Evolutionary conservation across 35 echinoderm and acorn worm genomes (phyloP).

Genomic region (Ptychodera flava): DNA sequence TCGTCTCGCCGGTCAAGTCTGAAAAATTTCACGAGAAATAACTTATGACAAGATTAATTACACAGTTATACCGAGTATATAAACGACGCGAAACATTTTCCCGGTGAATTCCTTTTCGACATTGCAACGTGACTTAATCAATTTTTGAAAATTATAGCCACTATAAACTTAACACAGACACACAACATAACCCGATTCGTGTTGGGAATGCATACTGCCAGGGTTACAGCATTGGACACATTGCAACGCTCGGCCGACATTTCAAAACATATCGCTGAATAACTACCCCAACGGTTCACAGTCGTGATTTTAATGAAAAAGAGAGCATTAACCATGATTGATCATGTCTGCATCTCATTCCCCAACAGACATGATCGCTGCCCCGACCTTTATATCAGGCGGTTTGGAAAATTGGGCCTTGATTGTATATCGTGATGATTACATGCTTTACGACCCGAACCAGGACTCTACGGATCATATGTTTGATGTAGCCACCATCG

Average conservation of each 20-base stretch:
- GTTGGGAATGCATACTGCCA: neutral
- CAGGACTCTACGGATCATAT: slow-evolving; percentile 7
- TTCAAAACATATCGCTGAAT: neutral
- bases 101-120: too few relatives aligned
- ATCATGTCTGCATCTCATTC: neutral
- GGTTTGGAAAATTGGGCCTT: slow-evolving; percentile 97
- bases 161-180: too few relatives aligned
- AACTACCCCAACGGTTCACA: neutral
- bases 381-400: slow-evolving; percentile 72
- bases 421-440: slow-evolving; percentile 64
- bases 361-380: slow-evolving; percentile 80
- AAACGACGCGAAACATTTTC: too few relatives aligned
- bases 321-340: neutral
- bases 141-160: too few relatives aligned
- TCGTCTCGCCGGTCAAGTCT: too few relatives aligned
- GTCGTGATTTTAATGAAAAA: neutral
- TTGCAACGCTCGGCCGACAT: too few relatives aligned
- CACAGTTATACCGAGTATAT: too few relatives aligned
- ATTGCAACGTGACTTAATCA: too few relatives aligned
- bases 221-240: neutral
- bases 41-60: too few relatives aligned
- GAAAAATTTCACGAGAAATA: too few relatives aligned
- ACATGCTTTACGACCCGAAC: slow-evolving; percentile 45
- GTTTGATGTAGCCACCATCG: slow-evolving; percentile 30
- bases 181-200: too few relatives aligned